Conservation (phyloP, 2,888 invertebrate species). For the Ptychoptera albimana region DNA sequence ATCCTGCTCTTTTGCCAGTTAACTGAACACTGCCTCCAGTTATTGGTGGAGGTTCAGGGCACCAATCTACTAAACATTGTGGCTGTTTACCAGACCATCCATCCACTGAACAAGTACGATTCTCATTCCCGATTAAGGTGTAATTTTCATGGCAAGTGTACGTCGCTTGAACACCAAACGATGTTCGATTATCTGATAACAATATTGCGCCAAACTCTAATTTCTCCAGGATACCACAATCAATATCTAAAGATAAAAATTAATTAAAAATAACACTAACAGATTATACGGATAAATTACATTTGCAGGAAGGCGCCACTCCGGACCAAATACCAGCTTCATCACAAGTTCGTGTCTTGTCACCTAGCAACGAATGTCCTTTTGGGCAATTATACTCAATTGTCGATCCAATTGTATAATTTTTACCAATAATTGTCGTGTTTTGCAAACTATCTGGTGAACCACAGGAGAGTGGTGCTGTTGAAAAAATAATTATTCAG, state of each 20-base stretch:
- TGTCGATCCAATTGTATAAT: constrained; percentile 48
- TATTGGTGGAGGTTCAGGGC: constrained; percentile 65
- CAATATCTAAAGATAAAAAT: constrained; percentile 46
- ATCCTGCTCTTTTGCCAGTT: constrained; percentile 61
- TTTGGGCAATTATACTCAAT: constrained; percentile 67
- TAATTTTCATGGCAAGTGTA: constrained; percentile 74
- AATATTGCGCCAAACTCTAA: constrained; percentile 57
- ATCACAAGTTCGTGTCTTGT: constrained; percentile 49
- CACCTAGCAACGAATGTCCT: constrained; percentile 65
- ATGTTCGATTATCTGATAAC: constrained; percentile 53
- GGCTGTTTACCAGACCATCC: constrained; percentile 71
- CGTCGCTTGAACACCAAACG: constrained; percentile 57
- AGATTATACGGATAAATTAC: constrained; percentile 38
- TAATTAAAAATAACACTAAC: not conserved
- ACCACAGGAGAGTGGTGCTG: constrained; percentile 73
- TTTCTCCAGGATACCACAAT: constrained; percentile 53
- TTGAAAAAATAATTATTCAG: constrained; percentile 12
- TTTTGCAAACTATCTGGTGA: constrained; percentile 74
- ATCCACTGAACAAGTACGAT: constrained; percentile 53
- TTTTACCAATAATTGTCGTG: constrained; percentile 59
- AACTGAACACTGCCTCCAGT: constrained; percentile 56
- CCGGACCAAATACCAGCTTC: constrained; percentile 72
- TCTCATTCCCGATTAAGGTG: constrained; percentile 60
- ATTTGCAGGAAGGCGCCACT: constrained; percentile 67
- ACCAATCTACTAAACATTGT: constrained; percentile 75